Percentiles rank a stretch among this genome's conserved stretches.
phyloP scores from a whole-genome alignment of 2,888 invertebrate species.

The Drosophila crucigera region DNA sequence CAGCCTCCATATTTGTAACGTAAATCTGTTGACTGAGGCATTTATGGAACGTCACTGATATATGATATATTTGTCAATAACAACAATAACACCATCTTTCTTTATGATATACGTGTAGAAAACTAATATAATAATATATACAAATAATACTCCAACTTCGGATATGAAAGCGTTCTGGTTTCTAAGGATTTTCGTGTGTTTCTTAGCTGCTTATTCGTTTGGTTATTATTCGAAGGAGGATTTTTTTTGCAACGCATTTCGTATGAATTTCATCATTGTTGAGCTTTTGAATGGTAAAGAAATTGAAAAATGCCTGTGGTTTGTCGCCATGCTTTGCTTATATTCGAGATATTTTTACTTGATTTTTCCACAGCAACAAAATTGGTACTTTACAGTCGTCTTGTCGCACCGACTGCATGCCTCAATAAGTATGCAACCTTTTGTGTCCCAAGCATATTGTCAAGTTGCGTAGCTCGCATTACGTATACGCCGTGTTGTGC shows the following conservation, averaged over 20 bases:
- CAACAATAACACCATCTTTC: background rate
- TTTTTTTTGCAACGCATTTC: slow-evolving; percentile 20
- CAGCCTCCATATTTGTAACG: slow-evolving; percentile 1
- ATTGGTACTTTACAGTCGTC: slow-evolving; percentile 39
- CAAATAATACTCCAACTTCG: slow-evolving; percentile 11
- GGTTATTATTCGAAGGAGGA: slow-evolving; percentile 26
- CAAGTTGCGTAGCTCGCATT: slow-evolving; percentile 50
- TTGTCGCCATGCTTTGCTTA: slow-evolving; percentile 44
- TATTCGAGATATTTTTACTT: slow-evolving; percentile 50
- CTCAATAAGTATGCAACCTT: slow-evolving; percentile 74
- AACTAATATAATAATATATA: background rate
- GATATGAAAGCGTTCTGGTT: slow-evolving; percentile 20
- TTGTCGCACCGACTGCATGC: slow-evolving; percentile 47
- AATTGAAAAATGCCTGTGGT: slow-evolving; percentile 74
- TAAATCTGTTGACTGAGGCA: slow-evolving; percentile 14
- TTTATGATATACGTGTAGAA: background rate
- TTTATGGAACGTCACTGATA: background rate
- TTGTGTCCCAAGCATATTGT: slow-evolving; percentile 44
- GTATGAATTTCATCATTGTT: slow-evolving; percentile 44
- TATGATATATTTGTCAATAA: background rate
- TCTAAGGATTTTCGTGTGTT: slow-evolving; percentile 16
- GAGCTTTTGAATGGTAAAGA: slow-evolving; percentile 60
- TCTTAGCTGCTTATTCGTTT: slow-evolving; percentile 28
- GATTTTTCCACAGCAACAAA: slow-evolving; percentile 35
- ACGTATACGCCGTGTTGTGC: slow-evolving; percentile 61